These are phyloP conservation scores for Aromia moschata DNA, from an alignment of 2,888 invertebrate species.

Conservation along the genomic window DNA sequence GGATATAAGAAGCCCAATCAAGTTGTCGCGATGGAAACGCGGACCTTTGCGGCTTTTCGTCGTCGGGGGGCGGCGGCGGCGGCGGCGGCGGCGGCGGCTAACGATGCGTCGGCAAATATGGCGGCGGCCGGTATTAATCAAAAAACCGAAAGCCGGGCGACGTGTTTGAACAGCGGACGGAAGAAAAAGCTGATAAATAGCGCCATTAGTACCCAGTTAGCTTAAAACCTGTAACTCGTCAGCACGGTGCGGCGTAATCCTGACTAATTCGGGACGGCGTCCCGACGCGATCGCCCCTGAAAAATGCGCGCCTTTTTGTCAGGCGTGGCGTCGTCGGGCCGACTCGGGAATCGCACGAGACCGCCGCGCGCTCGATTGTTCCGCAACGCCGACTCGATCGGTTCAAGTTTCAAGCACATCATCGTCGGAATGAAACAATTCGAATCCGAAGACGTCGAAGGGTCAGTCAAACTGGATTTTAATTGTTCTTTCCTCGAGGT, in stretches of 20 bases:
- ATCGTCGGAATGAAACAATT: too few relatives aligned
- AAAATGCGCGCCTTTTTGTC: conserved; percentile 42
- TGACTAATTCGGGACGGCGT: conserved; percentile 51
- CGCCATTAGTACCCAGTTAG: conserved; percentile 57
- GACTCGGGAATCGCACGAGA: too few relatives aligned
- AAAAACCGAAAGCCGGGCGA: conserved; percentile 45
- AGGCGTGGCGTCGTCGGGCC: conserved; percentile 7
- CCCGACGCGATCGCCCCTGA: conserved; percentile 42
- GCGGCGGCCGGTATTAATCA: conserved; percentile 43
- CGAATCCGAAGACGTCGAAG: too few relatives aligned
- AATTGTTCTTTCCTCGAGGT: too few relatives aligned
- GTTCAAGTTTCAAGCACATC: too few relatives aligned
- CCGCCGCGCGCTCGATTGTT: too few relatives aligned
- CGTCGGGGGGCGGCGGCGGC: background rate
- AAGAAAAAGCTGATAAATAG: conserved; percentile 57
- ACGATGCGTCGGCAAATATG: conserved; percentile 31
- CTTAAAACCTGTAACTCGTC: conserved; percentile 55
- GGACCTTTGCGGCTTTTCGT: too few relatives aligned
- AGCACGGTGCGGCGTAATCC: conserved; percentile 47
- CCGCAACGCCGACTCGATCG: too few relatives aligned
- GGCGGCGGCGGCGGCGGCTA: background rate
- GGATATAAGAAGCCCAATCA: too few relatives aligned
- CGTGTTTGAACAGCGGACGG: conserved; percentile 51
- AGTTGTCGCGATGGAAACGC: too few relatives aligned
- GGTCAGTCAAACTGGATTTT: too few relatives aligned